Conservation (phyloP, 2,113 vertebrate genomes). For the Charina bottae region DNA sequence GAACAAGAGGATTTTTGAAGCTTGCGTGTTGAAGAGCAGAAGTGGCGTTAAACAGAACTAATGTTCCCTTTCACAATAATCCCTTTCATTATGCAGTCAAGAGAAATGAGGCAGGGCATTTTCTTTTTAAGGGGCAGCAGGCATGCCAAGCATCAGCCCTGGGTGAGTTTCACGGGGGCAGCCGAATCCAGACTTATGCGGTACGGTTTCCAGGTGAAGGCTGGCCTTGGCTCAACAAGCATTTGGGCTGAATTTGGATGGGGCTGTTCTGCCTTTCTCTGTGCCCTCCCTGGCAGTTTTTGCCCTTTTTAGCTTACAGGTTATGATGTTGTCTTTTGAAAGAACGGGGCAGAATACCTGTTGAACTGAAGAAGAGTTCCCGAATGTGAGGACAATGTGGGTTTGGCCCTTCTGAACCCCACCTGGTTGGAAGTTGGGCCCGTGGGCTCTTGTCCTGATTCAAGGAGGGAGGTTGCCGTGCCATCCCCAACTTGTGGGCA, state of each 20-base stretch:
- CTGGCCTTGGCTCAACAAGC: no score
- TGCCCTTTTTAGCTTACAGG: neutral
- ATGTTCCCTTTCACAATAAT: neutral
- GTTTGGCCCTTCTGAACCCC: neutral
- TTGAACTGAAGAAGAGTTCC: neutral
- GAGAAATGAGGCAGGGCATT: neutral
- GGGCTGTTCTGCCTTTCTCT: no score
- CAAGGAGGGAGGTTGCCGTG: neutral
- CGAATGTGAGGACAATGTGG: neutral
- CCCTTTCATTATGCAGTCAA: neutral
- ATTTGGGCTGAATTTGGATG: no score
- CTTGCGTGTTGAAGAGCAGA: neutral
- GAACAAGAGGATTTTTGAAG: neutral
- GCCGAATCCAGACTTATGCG: no score
- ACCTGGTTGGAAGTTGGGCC: neutral
- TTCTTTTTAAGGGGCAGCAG: neutral
- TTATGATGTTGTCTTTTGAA: neutral
- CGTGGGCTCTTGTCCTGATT: neutral
- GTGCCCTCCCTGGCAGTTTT: neutral
- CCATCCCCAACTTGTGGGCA: neutral
- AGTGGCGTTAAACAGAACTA: neutral
- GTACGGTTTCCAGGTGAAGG: no score
- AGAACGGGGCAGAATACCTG: neutral
- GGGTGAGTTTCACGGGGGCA: no score
- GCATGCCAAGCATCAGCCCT: no score